These are phyloP conservation scores for Phenganax subtilis DNA, from an alignment of 92 coral and sea anemone genomes.

Conservation along the genomic window DNA sequence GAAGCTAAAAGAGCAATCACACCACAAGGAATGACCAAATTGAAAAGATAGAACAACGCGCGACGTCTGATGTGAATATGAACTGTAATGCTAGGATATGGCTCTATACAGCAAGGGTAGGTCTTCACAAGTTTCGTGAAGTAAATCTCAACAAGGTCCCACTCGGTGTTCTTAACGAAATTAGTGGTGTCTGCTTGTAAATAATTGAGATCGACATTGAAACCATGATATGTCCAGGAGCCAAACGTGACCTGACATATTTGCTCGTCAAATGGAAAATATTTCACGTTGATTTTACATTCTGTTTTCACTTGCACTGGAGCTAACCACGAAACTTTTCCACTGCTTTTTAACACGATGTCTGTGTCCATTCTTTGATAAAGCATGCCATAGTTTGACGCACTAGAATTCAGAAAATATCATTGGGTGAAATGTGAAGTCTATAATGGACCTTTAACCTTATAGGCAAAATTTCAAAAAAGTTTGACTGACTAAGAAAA, in stretches of 20 bases:
- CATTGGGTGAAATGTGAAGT: no score
- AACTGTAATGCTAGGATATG: conserved; percentile 66
- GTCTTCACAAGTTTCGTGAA: conserved; percentile 58
- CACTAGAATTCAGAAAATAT: neutral
- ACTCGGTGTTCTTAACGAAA: conserved; percentile 79
- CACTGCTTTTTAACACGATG: conserved; percentile 59
- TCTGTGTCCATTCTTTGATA: conserved; percentile 70
- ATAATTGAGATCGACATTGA: conserved; percentile 52
- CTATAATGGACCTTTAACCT: no score
- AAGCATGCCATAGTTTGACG: conserved; percentile 33
- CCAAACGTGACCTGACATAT: conserved; percentile 75
- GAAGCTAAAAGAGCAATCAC: conserved; percentile 67
- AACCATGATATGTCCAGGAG: conserved; percentile 91
- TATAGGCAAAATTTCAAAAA: no score
- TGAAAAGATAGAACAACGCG: conserved; percentile 74
- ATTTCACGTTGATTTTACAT: conserved; percentile 83
- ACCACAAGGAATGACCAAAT: conserved; percentile 76
- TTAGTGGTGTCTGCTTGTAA: conserved; percentile 62
- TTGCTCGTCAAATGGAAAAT: conserved; percentile 88
- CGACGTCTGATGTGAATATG: conserved; percentile 66
- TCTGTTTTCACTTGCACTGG: conserved; percentile 92
- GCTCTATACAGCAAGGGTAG: conserved; percentile 83
- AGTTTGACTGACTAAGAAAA: no score
- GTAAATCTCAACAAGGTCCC: conserved; percentile 71
- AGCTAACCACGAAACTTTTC: conserved; percentile 69